Evolutionary conservation across 2,888 invertebrate genomes (phyloP), one percentile per base, ranked within the genome.

Genomic region (Nowickia ferox): DNA sequence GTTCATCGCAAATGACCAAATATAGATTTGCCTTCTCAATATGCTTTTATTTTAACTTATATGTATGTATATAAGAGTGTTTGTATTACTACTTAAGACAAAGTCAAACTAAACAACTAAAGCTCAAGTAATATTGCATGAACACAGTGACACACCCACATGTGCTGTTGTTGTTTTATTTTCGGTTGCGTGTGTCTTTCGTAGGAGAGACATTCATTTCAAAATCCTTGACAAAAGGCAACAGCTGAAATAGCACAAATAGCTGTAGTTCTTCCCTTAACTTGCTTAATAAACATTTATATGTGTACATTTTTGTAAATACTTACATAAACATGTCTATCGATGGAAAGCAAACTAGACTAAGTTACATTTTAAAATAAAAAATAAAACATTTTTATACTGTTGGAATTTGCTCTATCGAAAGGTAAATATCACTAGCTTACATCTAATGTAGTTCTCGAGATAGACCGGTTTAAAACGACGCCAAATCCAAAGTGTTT

Each of bases 151-250:
- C 38, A 15, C 2, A 66, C 30, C 9, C 57, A 30, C 75, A 68
- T 74, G 48, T 46, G 19, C 22, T 78, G 15, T 46, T 63, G 79
- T 66, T 51, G 57, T 57, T 66, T 55, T 57, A 19, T n/a, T 63
- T 74, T 48, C 55, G 48, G 65, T 59, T 61, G 17, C 61, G 17
- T 61, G 17, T 30, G 30, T 77, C 48, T 44, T 75, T 51, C 22
- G 42, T 57, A 69, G 57, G 38, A 38, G 30, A 68, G 81, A 84
- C 77, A 63, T 72, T 46, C 51, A 69, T 75, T 82, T 78, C 46
- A 72, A 61, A 81, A 78, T 85, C 68, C 74, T 78, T 75, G 74
- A 82, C 65, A 78, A 71, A 85, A 75, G 78, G 65, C 65, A 79
- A 69, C 82, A 81, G 55, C 77, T 81, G 72, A 82, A 85, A 78